A percentile compares a stretch with the other conserved stretches of the same genome.
phyloP scores from a whole-genome alignment of 2,888 invertebrate genomes.

The Agrenia bidenticulata region DNA sequence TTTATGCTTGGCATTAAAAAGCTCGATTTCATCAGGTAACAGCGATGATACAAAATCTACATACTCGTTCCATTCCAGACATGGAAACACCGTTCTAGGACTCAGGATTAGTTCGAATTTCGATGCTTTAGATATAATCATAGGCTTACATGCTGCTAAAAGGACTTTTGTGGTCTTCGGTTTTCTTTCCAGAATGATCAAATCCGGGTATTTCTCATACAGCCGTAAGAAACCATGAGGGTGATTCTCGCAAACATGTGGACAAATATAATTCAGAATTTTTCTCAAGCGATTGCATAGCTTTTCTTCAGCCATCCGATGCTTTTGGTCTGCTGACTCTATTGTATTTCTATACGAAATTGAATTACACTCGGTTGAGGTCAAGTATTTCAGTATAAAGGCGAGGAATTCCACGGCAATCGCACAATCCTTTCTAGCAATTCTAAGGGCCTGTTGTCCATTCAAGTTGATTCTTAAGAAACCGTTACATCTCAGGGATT shows the following conservation, averaged over 20 bases:
- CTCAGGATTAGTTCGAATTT: not conserved
- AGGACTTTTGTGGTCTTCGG: not conserved
- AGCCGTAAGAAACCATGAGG: not conserved
- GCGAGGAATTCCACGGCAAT: not conserved
- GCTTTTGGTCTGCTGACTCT: too few relatives aligned
- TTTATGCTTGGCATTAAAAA: constrained; percentile 21
- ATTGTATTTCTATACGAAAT: too few relatives aligned
- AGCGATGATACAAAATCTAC: not conserved
- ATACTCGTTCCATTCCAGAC: not conserved
- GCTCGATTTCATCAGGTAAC: constrained; percentile 29
- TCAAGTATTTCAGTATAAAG: not conserved
- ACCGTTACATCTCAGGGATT: constrained; percentile 19
- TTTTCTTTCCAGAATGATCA: not conserved
- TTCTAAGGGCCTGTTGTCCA: constrained; percentile 2
- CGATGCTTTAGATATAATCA: not conserved
- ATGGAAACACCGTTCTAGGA: not conserved
- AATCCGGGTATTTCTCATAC: not conserved
- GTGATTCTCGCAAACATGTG: not conserved
- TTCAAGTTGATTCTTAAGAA: not conserved
- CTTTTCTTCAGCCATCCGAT: too few relatives aligned
- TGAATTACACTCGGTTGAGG: not conserved
- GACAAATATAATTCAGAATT: not conserved
- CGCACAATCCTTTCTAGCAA: constrained; percentile 33
- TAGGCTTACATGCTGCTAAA: not conserved
- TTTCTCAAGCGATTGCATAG: too few relatives aligned